Evolutionary conservation across 2,888 invertebrate species (phyloP), one percentile per base, ranked within the genome.

Genomic region (Glomeris marginata): DNA sequence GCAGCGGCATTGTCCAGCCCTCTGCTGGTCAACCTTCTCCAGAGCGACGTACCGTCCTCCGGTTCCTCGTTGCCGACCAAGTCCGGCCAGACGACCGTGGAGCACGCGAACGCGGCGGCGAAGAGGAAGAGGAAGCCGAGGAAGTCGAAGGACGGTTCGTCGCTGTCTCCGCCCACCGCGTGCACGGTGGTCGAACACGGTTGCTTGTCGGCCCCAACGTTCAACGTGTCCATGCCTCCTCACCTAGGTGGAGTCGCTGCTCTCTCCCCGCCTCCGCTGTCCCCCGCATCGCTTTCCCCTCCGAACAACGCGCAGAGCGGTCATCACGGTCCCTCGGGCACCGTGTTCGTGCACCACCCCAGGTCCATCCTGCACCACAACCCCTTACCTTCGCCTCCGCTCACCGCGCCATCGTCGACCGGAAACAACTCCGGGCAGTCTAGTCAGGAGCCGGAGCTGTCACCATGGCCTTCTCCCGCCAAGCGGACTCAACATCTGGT

Each of bases 21-120:
- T 20, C 71, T 92, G 58, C 72, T 92, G 57, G 92, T 92, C 34
- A 92, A 92, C 68, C 70, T 92, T 58, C 72, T 92, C 60, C 91
- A 92, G 71, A 53, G 50, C 20, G 53, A 52, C 38, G 1, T 49
- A 21, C 15, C 52, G 28, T 28, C 28, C 28, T 8, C 28, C 4
- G 28, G 28, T 5, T 8, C 28, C 28, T 5, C 3, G 4, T 5
- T 5, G 8, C 28, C 28, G 28, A 28, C 28, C n/a, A n/a, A n/a
- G n/a, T n/a, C n/a, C n/a, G 21, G 43, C 43, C n/a, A 16, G 16
- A 20, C 18, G 16, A 5, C 2, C 21, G 2, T 2, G 13, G 4
- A 28, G 8, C 37, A 46, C 11, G 20, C 16, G 10, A 20, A 18
- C 2, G 13, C 18, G 16, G 38, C 51, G 15, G 43, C 45, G 20